Conservation (phyloP, 2,113 vertebrate genomes). For the Ceyx cyanopectus region DNA sequence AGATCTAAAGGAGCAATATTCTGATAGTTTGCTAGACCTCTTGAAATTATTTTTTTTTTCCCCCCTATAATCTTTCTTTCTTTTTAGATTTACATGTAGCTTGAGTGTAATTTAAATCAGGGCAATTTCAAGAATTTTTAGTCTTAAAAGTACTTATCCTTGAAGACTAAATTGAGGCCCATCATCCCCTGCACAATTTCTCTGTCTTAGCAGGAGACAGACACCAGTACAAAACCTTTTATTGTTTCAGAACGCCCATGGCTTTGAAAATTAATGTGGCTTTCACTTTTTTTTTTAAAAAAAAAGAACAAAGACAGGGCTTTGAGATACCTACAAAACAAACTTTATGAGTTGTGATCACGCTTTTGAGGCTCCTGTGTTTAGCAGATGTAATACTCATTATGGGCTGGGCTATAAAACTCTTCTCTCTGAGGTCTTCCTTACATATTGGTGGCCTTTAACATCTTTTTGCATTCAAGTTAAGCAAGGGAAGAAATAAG, state of each 20-base stretch:
- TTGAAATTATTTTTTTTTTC: background rate
- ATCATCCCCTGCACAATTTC: conserved; percentile 10
- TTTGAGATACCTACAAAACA: background rate
- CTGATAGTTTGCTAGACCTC: background rate
- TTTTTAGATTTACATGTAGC: conserved; percentile 9
- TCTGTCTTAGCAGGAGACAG: background rate
- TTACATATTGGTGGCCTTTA: background rate
- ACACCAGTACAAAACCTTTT: background rate
- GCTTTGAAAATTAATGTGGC: background rate
- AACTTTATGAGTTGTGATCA: background rate
- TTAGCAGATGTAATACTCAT: background rate
- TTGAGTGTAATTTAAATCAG: conserved; percentile 38
- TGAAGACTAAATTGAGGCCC: conserved; percentile 17
- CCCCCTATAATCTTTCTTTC: background rate
- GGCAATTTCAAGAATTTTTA: conserved; percentile 49
- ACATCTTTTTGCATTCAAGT: background rate
- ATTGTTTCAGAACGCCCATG: background rate
- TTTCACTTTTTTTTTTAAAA: background rate
- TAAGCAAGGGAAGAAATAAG: background rate
- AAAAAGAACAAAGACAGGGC: background rate
- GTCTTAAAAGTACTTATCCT: conserved; percentile 38
- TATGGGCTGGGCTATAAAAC: background rate
- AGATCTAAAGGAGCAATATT: conserved; percentile 2
- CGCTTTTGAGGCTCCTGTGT: background rate
- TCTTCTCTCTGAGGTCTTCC: background rate